Evolutionary conservation across 2,797 vertebrate genomes (phyloP).

Genomic region (Fringilla coelebs): DNA sequence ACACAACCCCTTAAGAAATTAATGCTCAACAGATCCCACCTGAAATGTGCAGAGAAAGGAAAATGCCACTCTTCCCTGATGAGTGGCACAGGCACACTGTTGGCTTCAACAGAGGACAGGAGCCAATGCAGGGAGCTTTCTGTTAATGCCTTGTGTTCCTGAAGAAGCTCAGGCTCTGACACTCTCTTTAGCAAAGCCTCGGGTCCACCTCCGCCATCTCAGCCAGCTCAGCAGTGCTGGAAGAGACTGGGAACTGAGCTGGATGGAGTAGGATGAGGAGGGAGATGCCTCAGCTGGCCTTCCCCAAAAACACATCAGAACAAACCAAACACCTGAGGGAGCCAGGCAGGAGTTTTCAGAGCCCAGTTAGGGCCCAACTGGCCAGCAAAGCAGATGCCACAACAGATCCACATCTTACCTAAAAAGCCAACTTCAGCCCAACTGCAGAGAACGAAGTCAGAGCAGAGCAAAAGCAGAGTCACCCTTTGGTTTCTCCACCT

Average conservation of each 20-base stretch:
- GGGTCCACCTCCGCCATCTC: neutral
- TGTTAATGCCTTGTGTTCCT: neutral
- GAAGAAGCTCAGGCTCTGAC: neutral
- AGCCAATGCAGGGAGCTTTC: neutral
- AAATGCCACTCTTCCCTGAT: neutral
- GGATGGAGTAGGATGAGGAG: neutral
- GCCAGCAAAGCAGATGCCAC: neutral
- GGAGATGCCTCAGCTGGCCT: neutral
- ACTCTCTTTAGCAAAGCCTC: neutral
- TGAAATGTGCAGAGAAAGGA: neutral
- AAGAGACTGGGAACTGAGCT: neutral
- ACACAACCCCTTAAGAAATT: neutral
- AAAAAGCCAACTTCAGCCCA: neutral
- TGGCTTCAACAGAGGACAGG: neutral
- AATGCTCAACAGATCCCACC: neutral
- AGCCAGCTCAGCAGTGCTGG: neutral
- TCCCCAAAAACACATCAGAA: neutral
- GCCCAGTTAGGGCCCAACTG: accelerated
- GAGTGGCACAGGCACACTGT: accelerated
- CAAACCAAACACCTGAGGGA: neutral
- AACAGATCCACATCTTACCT: neutral
- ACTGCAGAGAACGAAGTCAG: accelerated
- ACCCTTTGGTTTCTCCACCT: conserved; percentile 6
- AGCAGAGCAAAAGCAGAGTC: neutral
- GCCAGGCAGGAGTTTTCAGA: neutral